Evolutionary conservation across 2,888 invertebrate genomes (phyloP).

Genomic region (Acanthococcus lagerstroemiae): DNA sequence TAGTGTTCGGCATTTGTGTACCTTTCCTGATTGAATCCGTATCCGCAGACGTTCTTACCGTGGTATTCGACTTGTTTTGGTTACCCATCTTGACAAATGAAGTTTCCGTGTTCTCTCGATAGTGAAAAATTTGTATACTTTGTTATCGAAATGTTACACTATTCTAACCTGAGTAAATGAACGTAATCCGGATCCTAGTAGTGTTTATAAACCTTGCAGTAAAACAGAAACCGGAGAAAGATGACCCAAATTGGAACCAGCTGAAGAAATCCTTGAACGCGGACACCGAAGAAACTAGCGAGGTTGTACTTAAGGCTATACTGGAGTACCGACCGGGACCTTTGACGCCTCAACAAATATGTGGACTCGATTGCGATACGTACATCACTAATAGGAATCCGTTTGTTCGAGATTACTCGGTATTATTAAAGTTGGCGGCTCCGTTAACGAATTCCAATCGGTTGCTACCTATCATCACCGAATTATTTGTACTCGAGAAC

Average conservation of each 20-base stretch:
- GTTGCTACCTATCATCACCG: slow-evolving; percentile 8
- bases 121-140: no score
- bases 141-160: no score
- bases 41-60: no score
- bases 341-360: slow-evolving; percentile 57
- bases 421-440: background rate
- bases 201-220: slow-evolving; percentile 20
- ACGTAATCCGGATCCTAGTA: slow-evolving; percentile 13
- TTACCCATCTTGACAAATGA: no score
- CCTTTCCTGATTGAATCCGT: background rate
- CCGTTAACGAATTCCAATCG: slow-evolving; percentile 5
- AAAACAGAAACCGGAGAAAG: background rate
- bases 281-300: slow-evolving; percentile 39
- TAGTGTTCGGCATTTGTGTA: no score
- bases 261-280: slow-evolving; percentile 40
- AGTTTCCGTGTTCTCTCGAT: no score
- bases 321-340: slow-evolving; percentile 47
- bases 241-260: slow-evolving; percentile 33
- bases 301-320: slow-evolving; percentile 40
- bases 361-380: slow-evolving; percentile 45
- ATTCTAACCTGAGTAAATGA: no score
- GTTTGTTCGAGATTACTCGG: slow-evolving; percentile 7
- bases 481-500: slow-evolving; percentile 32
- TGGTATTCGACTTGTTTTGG: no score
- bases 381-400: background rate